A percentile compares a stretch with the other conserved stretches of the same genome.
These are phyloP conservation scores for Mylabris sibirica DNA, from an alignment of 2,888 invertebrate species.

Conservation along the genomic window DNA sequence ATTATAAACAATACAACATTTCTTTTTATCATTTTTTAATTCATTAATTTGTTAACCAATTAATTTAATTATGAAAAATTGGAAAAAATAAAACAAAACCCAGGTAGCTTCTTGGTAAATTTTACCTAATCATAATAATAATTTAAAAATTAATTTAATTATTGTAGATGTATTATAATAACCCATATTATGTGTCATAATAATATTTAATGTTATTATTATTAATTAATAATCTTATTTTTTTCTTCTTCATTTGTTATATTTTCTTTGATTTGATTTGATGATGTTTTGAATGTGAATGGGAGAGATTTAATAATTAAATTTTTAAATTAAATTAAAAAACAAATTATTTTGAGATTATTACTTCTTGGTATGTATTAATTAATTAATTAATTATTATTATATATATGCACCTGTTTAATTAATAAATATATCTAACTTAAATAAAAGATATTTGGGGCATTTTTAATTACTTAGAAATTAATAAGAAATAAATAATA, in stretches of 20 bases:
- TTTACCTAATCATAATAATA: not conserved
- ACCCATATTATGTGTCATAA: constrained; percentile 49
- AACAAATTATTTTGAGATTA: constrained; percentile 20
- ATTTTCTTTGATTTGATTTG: constrained; percentile 20
- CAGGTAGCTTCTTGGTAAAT: constrained; percentile 36
- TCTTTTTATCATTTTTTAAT: not conserved
- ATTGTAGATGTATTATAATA: constrained; percentile 43
- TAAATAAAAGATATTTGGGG: constrained; percentile 30
- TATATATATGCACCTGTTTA: constrained; percentile 47
- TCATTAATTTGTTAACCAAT: constrained; percentile 26
- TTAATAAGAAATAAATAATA: no score
- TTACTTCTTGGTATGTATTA: constrained; percentile 38
- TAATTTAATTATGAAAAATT: constrained; percentile 37
- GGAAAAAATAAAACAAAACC: constrained; percentile 15
- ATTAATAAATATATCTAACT: constrained; percentile 43
- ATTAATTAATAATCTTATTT: constrained; percentile 28
- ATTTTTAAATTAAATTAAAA: not conserved
- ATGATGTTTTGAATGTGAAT: constrained; percentile 1
- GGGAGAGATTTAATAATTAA: not conserved
- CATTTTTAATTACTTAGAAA: constrained; percentile 21
- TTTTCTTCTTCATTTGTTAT: constrained; percentile 37
- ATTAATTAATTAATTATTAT: constrained; percentile 38
- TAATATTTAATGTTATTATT: constrained; percentile 51
- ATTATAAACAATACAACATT: not conserved
- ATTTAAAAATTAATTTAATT: constrained; percentile 37